phyloP scores from a whole-genome alignment of 1,140 invertebrate species.

The Habropoda laboriosa region DNA sequence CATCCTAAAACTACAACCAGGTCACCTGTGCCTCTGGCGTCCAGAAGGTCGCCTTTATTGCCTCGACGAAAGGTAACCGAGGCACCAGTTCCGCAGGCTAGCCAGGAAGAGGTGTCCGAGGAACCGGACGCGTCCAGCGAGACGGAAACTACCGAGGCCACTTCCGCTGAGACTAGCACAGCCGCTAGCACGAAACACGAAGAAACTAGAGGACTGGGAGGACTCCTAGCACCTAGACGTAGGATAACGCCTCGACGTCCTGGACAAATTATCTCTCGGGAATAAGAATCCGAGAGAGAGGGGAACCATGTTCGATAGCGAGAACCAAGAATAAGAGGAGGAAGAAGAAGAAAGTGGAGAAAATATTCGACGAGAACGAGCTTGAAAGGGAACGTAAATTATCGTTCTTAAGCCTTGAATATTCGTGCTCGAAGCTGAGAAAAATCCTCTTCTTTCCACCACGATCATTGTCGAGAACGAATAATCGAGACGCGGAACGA shows the following conservation, averaged over 20 bases:
- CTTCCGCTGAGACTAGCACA: conserved; percentile 79
- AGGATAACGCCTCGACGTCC: conserved; percentile 83
- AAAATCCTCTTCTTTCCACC: too few relatives aligned
- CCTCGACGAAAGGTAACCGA: conserved; percentile 77
- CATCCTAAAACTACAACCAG: conserved; percentile 78
- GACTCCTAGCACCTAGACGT: conserved; percentile 84
- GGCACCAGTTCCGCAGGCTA: conserved; percentile 63
- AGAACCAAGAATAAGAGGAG: background rate
- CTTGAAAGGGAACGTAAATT: too few relatives aligned
- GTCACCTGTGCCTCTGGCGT: conserved; percentile 61
- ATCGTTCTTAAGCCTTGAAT: background rate
- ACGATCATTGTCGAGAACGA: background rate
- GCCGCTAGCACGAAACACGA: conserved; percentile 79
- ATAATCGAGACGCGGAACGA: background rate
- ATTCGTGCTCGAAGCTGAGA: too few relatives aligned
- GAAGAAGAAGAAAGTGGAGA: background rate
- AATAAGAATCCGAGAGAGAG: too few relatives aligned
- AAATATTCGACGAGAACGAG: too few relatives aligned
- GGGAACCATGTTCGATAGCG: too few relatives aligned
- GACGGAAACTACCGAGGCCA: conserved; percentile 79
- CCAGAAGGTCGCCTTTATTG: conserved; percentile 76
- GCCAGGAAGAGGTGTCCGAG: conserved; percentile 57
- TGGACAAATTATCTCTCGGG: conserved; percentile 74
- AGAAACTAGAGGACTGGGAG: conserved; percentile 83
- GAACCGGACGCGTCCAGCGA: conserved; percentile 46